phyloP scores from a whole-genome alignment of 64 coral and sea anemone genomes.

The Dendronephthya gigantea region DNA sequence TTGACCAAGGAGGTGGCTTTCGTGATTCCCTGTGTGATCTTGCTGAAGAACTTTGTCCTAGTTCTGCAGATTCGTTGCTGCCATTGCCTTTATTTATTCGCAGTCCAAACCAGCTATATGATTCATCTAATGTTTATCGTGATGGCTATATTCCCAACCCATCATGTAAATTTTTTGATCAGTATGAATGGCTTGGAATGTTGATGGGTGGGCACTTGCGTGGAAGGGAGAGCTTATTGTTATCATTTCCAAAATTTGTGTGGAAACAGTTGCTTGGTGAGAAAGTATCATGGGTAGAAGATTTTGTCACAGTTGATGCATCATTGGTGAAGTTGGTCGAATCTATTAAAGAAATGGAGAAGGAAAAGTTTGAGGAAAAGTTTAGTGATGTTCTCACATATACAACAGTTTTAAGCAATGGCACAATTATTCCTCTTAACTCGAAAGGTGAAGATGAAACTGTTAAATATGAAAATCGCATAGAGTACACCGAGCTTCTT shows the following conservation, averaged over 20 bases:
- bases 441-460: constrained; percentile 62
- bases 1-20: constrained; percentile 97
- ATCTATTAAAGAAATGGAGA: constrained; percentile 54
- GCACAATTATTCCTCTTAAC: constrained; percentile 56
- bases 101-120: constrained; percentile 85
- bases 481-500: constrained; percentile 56
- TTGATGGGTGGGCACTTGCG: constrained; percentile 84
- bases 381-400: constrained; percentile 67
- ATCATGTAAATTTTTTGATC: constrained; percentile 68
- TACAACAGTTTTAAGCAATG: constrained; percentile 79
- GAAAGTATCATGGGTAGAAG: constrained; percentile 76
- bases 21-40: constrained; percentile 84
- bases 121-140: constrained; percentile 93
- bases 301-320: constrained; percentile 74
- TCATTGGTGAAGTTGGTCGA: constrained; percentile 72
- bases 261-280: constrained; percentile 93
- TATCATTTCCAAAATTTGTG: constrained; percentile 68
- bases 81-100: constrained; percentile 76
- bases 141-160: constrained; percentile 83
- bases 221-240: constrained; percentile 62
- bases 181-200: constrained; percentile 96
- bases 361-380: constrained; percentile 66
- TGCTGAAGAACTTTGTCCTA: constrained; percentile 91
- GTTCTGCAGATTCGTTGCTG: constrained; percentile 63
- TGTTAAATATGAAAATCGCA: constrained; percentile 71